Conservation (phyloP, 2,888 invertebrate species). For the Tachina fera region DNA sequence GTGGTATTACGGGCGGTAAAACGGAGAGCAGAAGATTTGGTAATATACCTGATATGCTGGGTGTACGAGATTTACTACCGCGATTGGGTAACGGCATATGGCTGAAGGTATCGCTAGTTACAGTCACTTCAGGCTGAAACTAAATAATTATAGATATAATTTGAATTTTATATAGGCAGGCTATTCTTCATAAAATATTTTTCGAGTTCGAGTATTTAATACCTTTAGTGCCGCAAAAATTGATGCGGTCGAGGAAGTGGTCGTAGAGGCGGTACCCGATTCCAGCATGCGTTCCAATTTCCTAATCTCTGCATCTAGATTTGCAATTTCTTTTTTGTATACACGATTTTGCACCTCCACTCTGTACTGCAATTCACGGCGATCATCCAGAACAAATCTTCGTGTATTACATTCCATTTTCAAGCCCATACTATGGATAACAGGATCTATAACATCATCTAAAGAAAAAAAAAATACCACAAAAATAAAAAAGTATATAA, state of each 20-base stretch:
- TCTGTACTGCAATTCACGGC: conserved; percentile 91
- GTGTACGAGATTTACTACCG: conserved; percentile 84
- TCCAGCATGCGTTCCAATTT: conserved; percentile 89
- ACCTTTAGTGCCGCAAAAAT: conserved; percentile 78
- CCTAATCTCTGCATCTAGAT: conserved; percentile 90
- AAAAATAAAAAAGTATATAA: neutral
- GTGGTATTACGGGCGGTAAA: conserved; percentile 89
- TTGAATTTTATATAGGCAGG: neutral
- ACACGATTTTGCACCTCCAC: conserved; percentile 96
- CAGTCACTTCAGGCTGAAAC: conserved; percentile 79
- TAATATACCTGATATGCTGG: conserved; percentile 88
- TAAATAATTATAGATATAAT: neutral
- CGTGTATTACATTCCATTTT: conserved; percentile 95
- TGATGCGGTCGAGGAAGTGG: conserved; percentile 84
- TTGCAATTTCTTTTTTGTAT: conserved; percentile 91
- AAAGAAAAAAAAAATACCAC: conserved; percentile 61
- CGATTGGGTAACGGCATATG: conserved; percentile 71
- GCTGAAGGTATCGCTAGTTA: conserved; percentile 76
- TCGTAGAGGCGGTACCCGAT: conserved; percentile 85
- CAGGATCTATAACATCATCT: conserved; percentile 89
- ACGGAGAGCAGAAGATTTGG: conserved; percentile 89
- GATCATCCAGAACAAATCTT: conserved; percentile 92
- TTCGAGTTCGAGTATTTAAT: neutral
- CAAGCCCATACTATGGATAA: conserved; percentile 94
- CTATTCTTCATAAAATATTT: too few relatives aligned